Base-by-base conservation (phyloP, 1,140 invertebrate species). In the Orussus abietinus region DNA sequence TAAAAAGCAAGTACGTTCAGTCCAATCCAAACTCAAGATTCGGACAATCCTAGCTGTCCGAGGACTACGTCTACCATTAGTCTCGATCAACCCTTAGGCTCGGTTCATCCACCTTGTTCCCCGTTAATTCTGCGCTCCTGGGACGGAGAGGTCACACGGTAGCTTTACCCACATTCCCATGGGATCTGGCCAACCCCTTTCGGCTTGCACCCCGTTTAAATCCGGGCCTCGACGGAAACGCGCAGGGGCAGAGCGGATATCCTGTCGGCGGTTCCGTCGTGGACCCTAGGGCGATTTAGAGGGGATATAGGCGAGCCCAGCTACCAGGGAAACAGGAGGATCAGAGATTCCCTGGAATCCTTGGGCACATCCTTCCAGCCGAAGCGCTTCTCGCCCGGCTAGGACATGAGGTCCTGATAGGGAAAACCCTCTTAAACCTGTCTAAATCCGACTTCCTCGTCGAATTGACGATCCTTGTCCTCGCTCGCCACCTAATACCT, bases 121-220 rank as follows among this genome's bases (percentile, higher is more conserved):
- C 42, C 45, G 45, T 47, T 40, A 47, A 51, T 72, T 40, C 64
- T 72, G 61, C 42, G 69, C 67, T 68, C 70, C 70, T 70, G 64
- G 57, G 64, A 73, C 40, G 55, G 59, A 68, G 68, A 73, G 70
- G 70, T 73, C 70, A 73, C 65, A 65, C 53, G 44, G 43, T 54
- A 64, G 67, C 67, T 65, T 70, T 70, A 69, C 60, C 68, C 59
- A 68, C 59, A 64, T 73, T 64, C 58, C 62, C 64, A 61, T 64
- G 60, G 59, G 63, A 60, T 48, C 41, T 29, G 47, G 39, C 46
- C 38, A 33, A 45, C 41, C 36, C 50, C 49, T 31, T 14, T 11
- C 14, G 15, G 33, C 10, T 15, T 6, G 17, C 33, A 35, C 13
- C 15, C 32, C 26, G 26, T 34, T 15, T 11, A 10, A 10, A 13